phyloP scores from a whole-genome alignment of 2,888 invertebrate species.

The Eupithecia inturbata region DNA sequence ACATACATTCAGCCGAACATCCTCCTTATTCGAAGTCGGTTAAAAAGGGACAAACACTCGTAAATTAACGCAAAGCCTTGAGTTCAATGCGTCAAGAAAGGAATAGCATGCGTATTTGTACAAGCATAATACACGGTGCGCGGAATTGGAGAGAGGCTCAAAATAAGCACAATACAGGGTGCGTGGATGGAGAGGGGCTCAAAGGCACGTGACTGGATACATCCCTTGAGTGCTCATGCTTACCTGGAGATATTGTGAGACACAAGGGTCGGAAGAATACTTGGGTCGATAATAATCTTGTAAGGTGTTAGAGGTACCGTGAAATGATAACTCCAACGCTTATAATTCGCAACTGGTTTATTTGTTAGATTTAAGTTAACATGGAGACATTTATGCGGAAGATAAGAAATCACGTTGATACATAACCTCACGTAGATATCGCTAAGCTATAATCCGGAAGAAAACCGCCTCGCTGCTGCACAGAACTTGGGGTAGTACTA shows the following conservation, averaged over 20 bases:
- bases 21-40: no score
- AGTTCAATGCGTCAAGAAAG: constrained; percentile 8
- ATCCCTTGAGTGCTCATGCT: constrained; percentile 32
- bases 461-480: no score
- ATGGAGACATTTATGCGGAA: no score
- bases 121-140: constrained; percentile 23
- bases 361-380: no score
- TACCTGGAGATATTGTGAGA: constrained; percentile 28
- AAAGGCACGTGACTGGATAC: constrained; percentile 37
- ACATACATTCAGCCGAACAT: no score
- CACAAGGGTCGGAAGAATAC: constrained; percentile 21
- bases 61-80: neutral
- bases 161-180: constrained; percentile 19
- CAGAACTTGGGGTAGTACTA: no score
- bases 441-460: no score
- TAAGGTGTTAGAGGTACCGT: no score
- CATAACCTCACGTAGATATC: no score
- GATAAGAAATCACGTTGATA: no score
- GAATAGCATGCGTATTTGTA: constrained; percentile 26
- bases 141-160: neutral
- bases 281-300: neutral
- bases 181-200: constrained; percentile 28
- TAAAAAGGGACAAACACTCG: neutral
- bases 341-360: no score
- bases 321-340: no score